Percentiles rank a stretch among this genome's conserved stretches.
These are phyloP conservation scores for Blomia tropicalis DNA, from an alignment of 2,888 invertebrate species.

Conservation along the genomic window DNA sequence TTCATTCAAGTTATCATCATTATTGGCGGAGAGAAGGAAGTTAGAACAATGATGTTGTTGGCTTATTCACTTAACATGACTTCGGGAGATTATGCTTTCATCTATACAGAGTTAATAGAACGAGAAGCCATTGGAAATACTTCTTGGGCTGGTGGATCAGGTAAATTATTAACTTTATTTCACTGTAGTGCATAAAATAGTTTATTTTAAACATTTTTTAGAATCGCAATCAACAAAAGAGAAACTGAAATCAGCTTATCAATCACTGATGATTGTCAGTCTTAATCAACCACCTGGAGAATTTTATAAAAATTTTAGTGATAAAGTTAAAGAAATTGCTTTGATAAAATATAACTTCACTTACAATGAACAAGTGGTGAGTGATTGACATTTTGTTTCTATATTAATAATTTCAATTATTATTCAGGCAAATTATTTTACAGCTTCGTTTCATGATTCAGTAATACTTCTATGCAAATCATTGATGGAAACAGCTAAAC, in stretches of 20 bases:
- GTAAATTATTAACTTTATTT: slow-evolving; percentile 21
- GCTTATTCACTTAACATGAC: slow-evolving; percentile 29
- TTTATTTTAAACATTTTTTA: not conserved
- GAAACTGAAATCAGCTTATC: slow-evolving; percentile 28
- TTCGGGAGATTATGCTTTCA: slow-evolving; percentile 29
- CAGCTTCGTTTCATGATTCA: slow-evolving; percentile 31
- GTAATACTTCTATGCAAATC: slow-evolving; percentile 28
- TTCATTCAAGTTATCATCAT: slow-evolving; percentile 29
- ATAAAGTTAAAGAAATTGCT: slow-evolving; percentile 28
- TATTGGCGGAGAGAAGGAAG: slow-evolving; percentile 30
- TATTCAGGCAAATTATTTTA: slow-evolving; percentile 30
- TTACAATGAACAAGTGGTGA: slow-evolving; percentile 29
- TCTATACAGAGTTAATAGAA: slow-evolving; percentile 30
- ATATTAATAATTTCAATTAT: slow-evolving; percentile 1
- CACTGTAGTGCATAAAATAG: not conserved
- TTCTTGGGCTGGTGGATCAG: slow-evolving; percentile 29
- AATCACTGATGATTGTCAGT: slow-evolving; percentile 29
- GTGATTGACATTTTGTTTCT: not conserved
- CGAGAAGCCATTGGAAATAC: slow-evolving; percentile 30
- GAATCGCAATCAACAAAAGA: slow-evolving; percentile 20
- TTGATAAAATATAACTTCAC: slow-evolving; percentile 26
- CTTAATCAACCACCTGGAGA: slow-evolving; percentile 29
- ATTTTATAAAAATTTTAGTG: slow-evolving; percentile 28
- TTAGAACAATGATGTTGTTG: slow-evolving; percentile 29
- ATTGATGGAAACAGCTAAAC: slow-evolving; percentile 24